phyloP scores from a whole-genome alignment of 2,888 invertebrate species.

The Drosophila putrida region DNA sequence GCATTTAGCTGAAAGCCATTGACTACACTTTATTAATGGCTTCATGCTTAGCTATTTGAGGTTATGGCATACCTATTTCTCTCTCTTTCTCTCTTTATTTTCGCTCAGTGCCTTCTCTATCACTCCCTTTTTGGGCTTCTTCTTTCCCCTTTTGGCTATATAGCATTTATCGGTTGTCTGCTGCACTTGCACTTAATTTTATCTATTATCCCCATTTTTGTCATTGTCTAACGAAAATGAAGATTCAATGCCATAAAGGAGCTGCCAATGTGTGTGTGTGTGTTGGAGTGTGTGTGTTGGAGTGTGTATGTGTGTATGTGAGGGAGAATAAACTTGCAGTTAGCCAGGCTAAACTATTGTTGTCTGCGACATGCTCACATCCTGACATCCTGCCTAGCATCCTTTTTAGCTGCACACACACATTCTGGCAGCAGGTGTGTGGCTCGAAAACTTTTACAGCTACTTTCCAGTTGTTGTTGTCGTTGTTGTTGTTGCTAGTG shows the following conservation, averaged over 20 bases:
- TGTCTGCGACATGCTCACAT: conserved; percentile 14
- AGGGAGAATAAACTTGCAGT: conserved; percentile 18
- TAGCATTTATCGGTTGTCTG: conserved; percentile 46
- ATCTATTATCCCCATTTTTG: conserved; percentile 79
- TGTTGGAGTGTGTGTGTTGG: conserved; percentile 23
- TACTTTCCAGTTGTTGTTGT: conserved; percentile 22
- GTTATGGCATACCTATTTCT: conserved; percentile 5
- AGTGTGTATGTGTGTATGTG: conserved; percentile 25
- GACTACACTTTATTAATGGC: conserved; percentile 73
- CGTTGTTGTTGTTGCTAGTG: conserved; percentile 34
- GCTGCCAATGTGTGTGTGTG: conserved; percentile 4
- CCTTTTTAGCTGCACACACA: conserved; percentile 23
- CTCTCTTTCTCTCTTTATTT: not conserved
- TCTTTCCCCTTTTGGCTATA: not conserved
- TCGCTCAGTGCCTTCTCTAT: too few relatives aligned
- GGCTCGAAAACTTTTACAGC: conserved; percentile 58
- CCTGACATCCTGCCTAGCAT: conserved; percentile 45
- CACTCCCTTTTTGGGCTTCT: not conserved
- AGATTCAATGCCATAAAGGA: conserved; percentile 70
- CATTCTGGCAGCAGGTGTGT: conserved; percentile 71
- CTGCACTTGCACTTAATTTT: conserved; percentile 80
- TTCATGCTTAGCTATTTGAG: conserved; percentile 50
- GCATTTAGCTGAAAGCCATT: conserved; percentile 61
- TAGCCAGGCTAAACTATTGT: conserved; percentile 48
- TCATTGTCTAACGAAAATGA: conserved; percentile 78